These are phyloP conservation scores for Meloidogyne floridensis DNA, from an alignment of 1,140 invertebrate genomes.

Conservation along the genomic window DNA sequence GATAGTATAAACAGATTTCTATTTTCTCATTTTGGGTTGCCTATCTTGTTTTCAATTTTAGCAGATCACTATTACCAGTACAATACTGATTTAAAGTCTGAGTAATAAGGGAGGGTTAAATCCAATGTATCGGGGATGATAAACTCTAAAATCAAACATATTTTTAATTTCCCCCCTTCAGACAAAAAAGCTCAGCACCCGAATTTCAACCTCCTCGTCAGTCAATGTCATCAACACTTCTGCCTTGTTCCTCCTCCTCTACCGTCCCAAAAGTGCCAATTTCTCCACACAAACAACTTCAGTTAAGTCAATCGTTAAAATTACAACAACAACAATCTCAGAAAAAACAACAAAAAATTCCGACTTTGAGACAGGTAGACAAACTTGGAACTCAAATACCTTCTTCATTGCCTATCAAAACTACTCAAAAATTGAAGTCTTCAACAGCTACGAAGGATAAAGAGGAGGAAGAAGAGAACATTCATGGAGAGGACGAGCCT, in stretches of 20 bases:
- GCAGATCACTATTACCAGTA: too few species aligned
- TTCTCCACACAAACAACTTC: constrained; percentile 22
- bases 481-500: constrained; percentile 3
- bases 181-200: background rate
- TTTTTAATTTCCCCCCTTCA: background rate
- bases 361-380: background rate
- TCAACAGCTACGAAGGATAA: background rate
- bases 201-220: background rate
- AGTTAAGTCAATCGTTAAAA: constrained; percentile 15
- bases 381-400: background rate
- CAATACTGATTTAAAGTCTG: too few species aligned
- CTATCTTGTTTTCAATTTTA: too few species aligned
- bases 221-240: background rate
- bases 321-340: background rate
- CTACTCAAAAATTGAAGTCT: background rate
- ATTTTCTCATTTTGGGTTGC: too few species aligned
- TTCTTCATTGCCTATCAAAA: background rate
- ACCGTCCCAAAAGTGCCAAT: constrained; percentile 17
- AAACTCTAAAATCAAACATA: background rate
- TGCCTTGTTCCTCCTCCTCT: background rate
- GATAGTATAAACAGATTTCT: too few species aligned
- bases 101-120: background rate
- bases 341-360: background rate
- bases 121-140: too few species aligned
- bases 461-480: background rate